Evolutionary conservation across 1,140 invertebrate genomes (phyloP), one percentile per base, ranked within the genome.

Genomic region (Drosophila busckii): DNA sequence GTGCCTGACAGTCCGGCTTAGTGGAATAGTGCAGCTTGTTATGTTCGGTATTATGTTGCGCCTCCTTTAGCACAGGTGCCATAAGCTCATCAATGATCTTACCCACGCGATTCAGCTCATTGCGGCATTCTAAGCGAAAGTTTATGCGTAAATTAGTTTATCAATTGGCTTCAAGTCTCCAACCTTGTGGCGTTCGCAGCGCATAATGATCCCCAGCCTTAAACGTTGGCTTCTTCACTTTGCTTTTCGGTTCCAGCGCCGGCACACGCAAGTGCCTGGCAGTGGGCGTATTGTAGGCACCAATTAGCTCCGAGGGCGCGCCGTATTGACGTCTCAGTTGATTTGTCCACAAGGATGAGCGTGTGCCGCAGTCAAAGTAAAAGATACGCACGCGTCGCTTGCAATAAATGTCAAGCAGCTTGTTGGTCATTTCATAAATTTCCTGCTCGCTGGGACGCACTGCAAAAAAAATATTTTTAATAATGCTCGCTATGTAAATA

Each of bases 11-110:
- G 2, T 1, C 12, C 0, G 13, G 4, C 0, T 25, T 3, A 1
- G 41, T 40, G 3, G 17, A 4, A 4, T 37, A 17, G 0, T 29
- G 0, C 0, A 54, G 15, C 0, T 26, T 44, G 0, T 41, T 50
- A 2, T 70, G 64, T 2, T 64, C 56, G 6, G 8, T 17, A 4
- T 55, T 70, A 5, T 45, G 0, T 2, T 62, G 4, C 0, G 84
- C 84, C 26, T 49, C 52, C 5, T 53, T 15, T 0, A 86, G 4
- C 5, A 66, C 58, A 3, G 85, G 85, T 3, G 68, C 65, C 3
- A 87, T 69, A 31, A 87, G 34, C 15, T 75, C 20, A 19, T 87
- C 85, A 31, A 87, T 87, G 17, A 84, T 53, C 34, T 84, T 84
- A 2, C 85, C 84, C 38, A 87, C 62, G 6, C 83, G 60, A n/a